These are phyloP conservation scores for Meloidogyne floridensis DNA, from an alignment of 1,140 invertebrate species.

Conservation along the genomic window DNA sequence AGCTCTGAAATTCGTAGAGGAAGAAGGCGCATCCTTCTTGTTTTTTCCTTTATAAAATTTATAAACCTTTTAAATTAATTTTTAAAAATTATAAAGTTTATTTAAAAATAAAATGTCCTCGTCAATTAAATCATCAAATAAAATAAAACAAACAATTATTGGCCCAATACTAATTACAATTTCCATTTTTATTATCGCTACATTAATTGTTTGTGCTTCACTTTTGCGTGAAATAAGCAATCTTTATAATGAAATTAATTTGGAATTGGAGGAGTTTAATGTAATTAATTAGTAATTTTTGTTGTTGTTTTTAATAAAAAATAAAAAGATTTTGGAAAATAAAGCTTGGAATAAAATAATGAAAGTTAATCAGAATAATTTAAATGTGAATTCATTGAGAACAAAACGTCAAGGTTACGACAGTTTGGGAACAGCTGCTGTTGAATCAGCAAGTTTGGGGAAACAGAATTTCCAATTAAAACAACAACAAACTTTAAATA, in stretches of 20 bases:
- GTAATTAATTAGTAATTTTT: not conserved
- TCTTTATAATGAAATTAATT: constrained; percentile 44
- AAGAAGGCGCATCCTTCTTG: too few species aligned
- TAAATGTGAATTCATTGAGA: not conserved
- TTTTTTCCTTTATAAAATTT: too few species aligned
- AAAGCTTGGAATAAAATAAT: constrained; percentile 57
- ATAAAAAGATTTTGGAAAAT: constrained; percentile 45
- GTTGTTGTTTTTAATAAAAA: not conserved
- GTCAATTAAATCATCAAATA: not conserved
- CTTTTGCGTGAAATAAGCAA: constrained; percentile 48
- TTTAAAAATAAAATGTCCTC: too few species aligned
- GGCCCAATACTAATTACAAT: constrained; percentile 25
- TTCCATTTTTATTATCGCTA: constrained; percentile 43
- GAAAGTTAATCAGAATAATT: constrained; percentile 16
- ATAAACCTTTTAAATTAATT: too few species aligned
- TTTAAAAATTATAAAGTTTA: too few species aligned
- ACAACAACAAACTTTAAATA: constrained; percentile 13
- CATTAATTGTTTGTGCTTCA: constrained; percentile 37
- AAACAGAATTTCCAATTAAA: not conserved
- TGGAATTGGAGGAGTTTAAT: constrained; percentile 47
- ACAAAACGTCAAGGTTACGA: not conserved
- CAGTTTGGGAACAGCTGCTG: constrained; percentile 21
- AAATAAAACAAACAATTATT: constrained; percentile 4
- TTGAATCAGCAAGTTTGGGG: not conserved
- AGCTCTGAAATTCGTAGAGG: too few species aligned